Percentiles rank a stretch among this genome's conserved stretches.
phyloP scores from a whole-genome alignment of 2,888 invertebrate species.

The Pseudococcus viburni region DNA sequence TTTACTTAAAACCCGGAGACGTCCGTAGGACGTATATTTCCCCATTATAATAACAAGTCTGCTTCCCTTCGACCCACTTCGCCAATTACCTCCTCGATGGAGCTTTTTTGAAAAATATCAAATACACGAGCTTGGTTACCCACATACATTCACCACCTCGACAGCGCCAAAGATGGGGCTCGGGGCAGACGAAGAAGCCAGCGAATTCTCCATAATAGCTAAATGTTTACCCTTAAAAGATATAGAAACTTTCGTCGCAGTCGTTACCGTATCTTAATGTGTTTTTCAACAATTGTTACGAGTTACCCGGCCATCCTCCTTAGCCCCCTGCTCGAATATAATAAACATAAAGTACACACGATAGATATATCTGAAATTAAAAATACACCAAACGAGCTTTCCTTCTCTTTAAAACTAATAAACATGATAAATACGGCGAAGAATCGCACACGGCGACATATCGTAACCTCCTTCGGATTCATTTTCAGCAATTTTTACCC shows the following conservation, averaged over 20 bases:
- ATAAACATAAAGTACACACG: conserved; percentile 61
- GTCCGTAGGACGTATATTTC: conserved; percentile 1
- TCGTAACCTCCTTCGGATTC: neutral
- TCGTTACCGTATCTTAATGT: conserved; percentile 64
- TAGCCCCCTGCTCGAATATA: conserved; percentile 5
- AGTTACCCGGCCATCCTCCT: no score
- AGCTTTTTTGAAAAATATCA: neutral
- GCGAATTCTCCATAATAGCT: neutral
- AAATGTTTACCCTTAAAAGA: conserved; percentile 48
- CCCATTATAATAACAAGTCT: neutral
- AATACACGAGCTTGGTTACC: no score
- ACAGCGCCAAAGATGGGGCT: neutral
- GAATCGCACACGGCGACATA: neutral
- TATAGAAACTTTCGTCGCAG: conserved; percentile 60
- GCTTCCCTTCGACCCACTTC: neutral
- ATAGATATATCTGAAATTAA: conserved; percentile 64
- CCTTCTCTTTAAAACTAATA: conserved; percentile 50
- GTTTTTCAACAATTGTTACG: conserved; percentile 59
- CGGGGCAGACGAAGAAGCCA: neutral
- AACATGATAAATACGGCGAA: conserved; percentile 56
- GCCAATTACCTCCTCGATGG: neutral
- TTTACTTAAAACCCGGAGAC: conserved; percentile 59
- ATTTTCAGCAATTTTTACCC: neutral
- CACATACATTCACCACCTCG: neutral
- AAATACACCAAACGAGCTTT: conserved; percentile 60